These are phyloP conservation scores for Drosophila mimica DNA, from an alignment of 2,888 invertebrate species.

Conservation along the genomic window DNA sequence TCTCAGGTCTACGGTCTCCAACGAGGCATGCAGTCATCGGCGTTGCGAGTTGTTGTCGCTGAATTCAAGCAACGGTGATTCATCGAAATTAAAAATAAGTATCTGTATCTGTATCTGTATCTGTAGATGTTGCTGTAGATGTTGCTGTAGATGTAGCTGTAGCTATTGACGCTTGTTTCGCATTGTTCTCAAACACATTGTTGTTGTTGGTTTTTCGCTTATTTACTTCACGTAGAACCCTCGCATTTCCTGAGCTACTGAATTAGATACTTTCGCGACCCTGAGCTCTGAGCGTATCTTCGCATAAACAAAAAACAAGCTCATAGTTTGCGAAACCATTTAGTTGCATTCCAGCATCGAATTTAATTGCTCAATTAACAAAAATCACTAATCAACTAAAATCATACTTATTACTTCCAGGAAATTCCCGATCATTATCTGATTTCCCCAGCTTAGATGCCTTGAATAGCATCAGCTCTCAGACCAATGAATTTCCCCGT, in stretches of 20 bases:
- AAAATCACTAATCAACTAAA: conserved; percentile 26
- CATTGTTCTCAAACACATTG: conserved; percentile 14
- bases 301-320: neutral
- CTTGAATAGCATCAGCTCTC: conserved; percentile 12
- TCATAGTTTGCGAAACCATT: conserved; percentile 38
- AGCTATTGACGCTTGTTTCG: conserved; percentile 10
- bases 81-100: conserved; percentile 81
- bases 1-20: conserved; percentile 58
- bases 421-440: conserved; percentile 34
- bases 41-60: conserved; percentile 47
- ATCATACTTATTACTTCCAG: conserved; percentile 35
- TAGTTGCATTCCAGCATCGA: conserved; percentile 40
- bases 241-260: conserved; percentile 58
- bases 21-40: conserved; percentile 76
- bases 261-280: conserved; percentile 43
- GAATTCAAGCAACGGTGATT: conserved; percentile 69
- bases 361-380: conserved; percentile 43
- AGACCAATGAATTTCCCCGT: conserved; percentile 28
- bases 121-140: conserved; percentile 41
- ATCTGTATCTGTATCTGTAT: conserved; percentile 48
- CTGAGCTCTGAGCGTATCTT: conserved; percentile 30
- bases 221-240: conserved; percentile 25
- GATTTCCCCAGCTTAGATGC: conserved; percentile 23
- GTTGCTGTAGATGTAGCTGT: conserved; percentile 9
- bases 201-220: conserved; percentile 14